Evolutionary conservation across 2,888 invertebrate species (phyloP).

Genomic region (Phania funesta): DNA sequence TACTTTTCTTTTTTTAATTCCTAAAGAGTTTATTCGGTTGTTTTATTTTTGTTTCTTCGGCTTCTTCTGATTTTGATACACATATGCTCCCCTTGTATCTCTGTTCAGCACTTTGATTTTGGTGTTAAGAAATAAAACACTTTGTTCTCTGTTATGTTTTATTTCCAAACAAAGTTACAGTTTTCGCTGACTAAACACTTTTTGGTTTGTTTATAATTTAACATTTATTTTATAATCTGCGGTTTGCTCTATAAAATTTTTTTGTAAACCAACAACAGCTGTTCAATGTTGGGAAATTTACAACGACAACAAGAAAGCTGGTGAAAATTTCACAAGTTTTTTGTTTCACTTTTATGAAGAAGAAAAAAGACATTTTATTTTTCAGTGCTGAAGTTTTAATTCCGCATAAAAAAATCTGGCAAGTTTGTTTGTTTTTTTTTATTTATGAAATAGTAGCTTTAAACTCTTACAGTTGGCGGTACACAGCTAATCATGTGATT

Average conservation of each 20-base stretch:
- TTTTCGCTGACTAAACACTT: constrained; percentile 15
- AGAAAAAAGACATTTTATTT: too few relatives aligned
- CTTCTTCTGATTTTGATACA: background rate
- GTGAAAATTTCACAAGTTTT: constrained; percentile 24
- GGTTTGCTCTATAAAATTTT: constrained; percentile 34
- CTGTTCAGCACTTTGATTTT: background rate
- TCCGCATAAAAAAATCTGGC: too few relatives aligned
- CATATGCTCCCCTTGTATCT: background rate
- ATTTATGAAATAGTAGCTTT: too few relatives aligned
- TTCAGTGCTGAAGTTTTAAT: too few relatives aligned
- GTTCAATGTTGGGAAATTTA: constrained; percentile 35
- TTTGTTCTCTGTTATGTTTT: constrained; percentile 35
- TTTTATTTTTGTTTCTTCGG: constrained; percentile 3
- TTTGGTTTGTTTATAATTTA: constrained; percentile 21
- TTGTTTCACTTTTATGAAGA: constrained; percentile 23
- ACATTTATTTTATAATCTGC: constrained; percentile 16
- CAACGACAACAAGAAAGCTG: background rate
- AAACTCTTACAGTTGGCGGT: too few relatives aligned
- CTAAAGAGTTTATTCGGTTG: constrained; percentile 53
- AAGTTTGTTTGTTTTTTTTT: too few relatives aligned
- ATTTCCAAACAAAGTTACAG: background rate
- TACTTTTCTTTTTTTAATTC: constrained; percentile 21
- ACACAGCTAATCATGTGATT: too few relatives aligned
- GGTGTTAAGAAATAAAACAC: constrained; percentile 5
- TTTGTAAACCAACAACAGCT: constrained; percentile 25